A percentile compares a stretch with the other conserved stretches of the same genome.
Conservation (phyloP, 2,888 invertebrate genomes). For the Cerastis rubricosa region DNA sequence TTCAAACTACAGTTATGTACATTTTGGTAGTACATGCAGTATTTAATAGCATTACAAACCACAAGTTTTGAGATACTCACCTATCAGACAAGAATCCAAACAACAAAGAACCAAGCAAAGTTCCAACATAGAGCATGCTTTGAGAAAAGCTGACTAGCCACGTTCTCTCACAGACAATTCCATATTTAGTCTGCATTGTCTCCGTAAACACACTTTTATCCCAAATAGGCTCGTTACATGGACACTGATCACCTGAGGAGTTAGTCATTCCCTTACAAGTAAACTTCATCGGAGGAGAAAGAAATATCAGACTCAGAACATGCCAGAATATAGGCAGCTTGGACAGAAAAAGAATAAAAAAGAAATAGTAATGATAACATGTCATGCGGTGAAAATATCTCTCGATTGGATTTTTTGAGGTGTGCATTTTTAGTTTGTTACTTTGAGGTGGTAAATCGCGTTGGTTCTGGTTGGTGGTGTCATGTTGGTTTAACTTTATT, state of each 20-base stretch:
- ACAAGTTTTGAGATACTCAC: constrained; percentile 63
- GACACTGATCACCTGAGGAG: constrained; percentile 71
- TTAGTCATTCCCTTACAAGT: constrained; percentile 65
- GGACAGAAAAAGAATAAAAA: constrained; percentile 74
- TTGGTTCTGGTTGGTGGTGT: constrained; percentile 36
- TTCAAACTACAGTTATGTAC: not conserved
- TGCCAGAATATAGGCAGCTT: constrained; percentile 83
- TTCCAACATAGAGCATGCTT: constrained; percentile 79
- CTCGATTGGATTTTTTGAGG: constrained; percentile 78
- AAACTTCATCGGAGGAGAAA: constrained; percentile 80
- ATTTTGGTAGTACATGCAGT: not conserved
- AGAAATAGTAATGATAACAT: constrained; percentile 79
- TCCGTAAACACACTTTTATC: constrained; percentile 77
- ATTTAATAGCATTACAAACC: not conserved
- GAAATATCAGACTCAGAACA: constrained; percentile 78
- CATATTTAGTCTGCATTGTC: constrained; percentile 81
- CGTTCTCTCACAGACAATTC: constrained; percentile 72
- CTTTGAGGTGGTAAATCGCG: constrained; percentile 45
- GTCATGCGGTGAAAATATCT: constrained; percentile 74
- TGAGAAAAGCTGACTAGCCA: constrained; percentile 82
- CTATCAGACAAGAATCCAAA: constrained; percentile 83
- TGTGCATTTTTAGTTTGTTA: constrained; percentile 64
- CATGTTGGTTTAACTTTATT: not conserved
- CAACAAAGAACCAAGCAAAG: constrained; percentile 77
- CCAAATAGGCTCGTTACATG: constrained; percentile 79